Evolutionary conservation across 2,113 vertebrate genomes (phyloP), one percentile per base, ranked within the genome.

Genomic region (Corythornis vintsioides): DNA sequence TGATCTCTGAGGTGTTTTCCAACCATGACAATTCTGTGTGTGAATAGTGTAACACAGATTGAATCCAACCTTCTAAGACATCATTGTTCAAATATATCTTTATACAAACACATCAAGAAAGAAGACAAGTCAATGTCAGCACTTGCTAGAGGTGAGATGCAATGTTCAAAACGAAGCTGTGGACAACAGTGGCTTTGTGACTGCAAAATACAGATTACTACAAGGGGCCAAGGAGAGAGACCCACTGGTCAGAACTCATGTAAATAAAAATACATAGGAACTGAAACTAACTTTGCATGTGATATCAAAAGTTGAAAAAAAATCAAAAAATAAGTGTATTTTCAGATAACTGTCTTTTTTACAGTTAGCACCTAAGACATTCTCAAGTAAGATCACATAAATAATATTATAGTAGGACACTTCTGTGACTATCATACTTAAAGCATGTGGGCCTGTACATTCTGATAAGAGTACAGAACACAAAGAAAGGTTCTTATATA

Each of bases 191-290:
- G 43, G 65, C 15, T 31, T 74, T 47, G 33, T 55, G 47, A 33
- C 72, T 80, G 76, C 29, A 93, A 88, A 81, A 10, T 38, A 70
- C 18, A 66, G 38, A 59, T 59, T 56, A 72, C 15, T 61, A 14
- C 14, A 25, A 76, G 33, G 25, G 26, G 16, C 29, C 45, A 26
- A 75, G 38, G 28, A 81, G n/a, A 63, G 25, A 13, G 47, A 64
- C 8, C 13, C 26, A 14, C 1, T 38, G 33, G 25, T 42, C 40
- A 82, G 48, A 84, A 26, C 2, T 1, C 29, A 22, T 0, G 1
- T 15, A 86, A 90, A 69, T 61, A 65, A 82, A 89, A 22, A 9
- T 25, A 57, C 7, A 56, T 3, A 52, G 65, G 6, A 71, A 78
- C 53, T 67, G 67, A 61, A 86, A 55, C 16, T 65, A 19, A 74